Conservation (phyloP, 2,888 invertebrate genomes). For the Agrotis ipsilon region DNA sequence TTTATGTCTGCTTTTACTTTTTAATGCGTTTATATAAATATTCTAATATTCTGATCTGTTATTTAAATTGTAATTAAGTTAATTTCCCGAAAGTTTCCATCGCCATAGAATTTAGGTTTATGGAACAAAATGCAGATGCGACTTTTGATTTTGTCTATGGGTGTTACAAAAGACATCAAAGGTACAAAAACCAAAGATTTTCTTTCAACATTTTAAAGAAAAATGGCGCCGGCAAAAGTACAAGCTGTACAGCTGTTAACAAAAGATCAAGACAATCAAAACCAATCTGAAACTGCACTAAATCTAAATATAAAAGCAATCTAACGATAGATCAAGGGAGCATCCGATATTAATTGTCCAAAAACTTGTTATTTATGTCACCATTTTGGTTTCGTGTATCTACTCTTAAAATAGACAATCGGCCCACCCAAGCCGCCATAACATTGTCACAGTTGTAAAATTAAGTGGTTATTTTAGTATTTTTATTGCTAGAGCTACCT, state of each 20-base stretch:
- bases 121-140: not conserved
- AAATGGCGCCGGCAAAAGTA: not conserved
- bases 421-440: constrained; percentile 84
- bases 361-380: constrained; percentile 87
- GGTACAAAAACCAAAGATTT: not conserved
- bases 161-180: not conserved
- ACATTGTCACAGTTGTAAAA: constrained; percentile 81
- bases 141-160: no score
- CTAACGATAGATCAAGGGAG: constrained; percentile 82
- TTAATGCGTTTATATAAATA: constrained; percentile 41
- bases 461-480: constrained; percentile 78
- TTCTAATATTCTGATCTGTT: constrained; percentile 18
- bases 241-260: not conserved
- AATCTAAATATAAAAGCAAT: constrained; percentile 75
- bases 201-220: not conserved
- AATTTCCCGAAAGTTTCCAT: constrained; percentile 24
- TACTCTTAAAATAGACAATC: constrained; percentile 81
- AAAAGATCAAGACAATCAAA: not conserved
- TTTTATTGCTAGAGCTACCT: constrained; percentile 79
- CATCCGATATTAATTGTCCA: constrained; percentile 87
- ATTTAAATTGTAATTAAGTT: constrained; percentile 18
- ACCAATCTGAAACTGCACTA: constrained; percentile 41
- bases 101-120: not conserved
- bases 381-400: constrained; percentile 81
- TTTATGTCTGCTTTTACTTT: constrained; percentile 47